Evolutionary conservation across 2,113 vertebrate species (phyloP).

Genomic region (Pelvicachromis taeniatus): DNA sequence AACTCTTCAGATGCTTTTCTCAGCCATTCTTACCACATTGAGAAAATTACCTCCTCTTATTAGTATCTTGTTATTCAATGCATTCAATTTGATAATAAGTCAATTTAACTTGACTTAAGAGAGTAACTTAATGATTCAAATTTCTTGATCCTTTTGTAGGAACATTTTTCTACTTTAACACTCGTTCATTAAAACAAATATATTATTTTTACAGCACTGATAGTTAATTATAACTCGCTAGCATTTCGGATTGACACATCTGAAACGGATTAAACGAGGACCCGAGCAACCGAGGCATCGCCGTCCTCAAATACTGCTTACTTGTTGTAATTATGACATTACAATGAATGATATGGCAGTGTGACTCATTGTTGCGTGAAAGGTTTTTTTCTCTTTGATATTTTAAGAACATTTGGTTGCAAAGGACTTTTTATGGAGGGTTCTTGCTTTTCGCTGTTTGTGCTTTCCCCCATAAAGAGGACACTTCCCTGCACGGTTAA

Average conservation of each 20-base stretch:
- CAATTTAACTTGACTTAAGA: background rate
- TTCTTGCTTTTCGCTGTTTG: background rate
- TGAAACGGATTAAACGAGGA: background rate
- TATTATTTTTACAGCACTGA: background rate
- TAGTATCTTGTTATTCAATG: background rate
- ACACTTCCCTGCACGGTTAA: background rate
- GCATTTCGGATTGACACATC: rapidly evolving
- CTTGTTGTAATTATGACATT: background rate
- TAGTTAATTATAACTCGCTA: background rate
- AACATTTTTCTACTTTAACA: background rate
- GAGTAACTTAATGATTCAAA: background rate
- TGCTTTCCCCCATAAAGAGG: background rate
- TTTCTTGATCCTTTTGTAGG: background rate
- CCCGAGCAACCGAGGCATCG: background rate
- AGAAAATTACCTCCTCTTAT: background rate
- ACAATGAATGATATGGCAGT: rapidly evolving
- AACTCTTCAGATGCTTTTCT: background rate
- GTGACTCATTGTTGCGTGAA: background rate
- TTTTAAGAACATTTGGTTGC: background rate
- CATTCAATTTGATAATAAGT: background rate
- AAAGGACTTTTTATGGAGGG: rapidly evolving
- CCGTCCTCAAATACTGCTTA: background rate
- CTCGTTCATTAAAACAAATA: background rate
- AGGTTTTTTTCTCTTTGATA: background rate
- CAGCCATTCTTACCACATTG: background rate